These are phyloP conservation scores for Phania funesta DNA, from an alignment of 2,888 invertebrate genomes.

Conservation along the genomic window DNA sequence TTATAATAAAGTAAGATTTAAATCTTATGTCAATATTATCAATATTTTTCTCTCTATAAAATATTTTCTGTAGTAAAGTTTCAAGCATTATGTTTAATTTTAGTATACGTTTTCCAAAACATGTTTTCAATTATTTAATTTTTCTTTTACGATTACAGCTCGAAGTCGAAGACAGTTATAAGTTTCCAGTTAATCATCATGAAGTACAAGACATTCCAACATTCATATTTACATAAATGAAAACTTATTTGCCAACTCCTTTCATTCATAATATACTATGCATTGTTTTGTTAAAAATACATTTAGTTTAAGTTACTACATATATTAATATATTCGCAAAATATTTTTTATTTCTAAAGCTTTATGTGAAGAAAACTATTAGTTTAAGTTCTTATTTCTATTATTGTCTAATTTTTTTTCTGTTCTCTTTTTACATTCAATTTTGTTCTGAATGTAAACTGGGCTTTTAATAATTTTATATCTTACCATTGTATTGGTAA, in stretches of 20 bases:
- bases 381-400: too few relatives aligned
- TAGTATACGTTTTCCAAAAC: not conserved
- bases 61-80: too few relatives aligned
- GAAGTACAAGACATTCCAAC: not conserved
- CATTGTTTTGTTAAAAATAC: too few relatives aligned
- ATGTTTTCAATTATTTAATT: not conserved
- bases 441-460: not conserved
- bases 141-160: slow-evolving; percentile 42
- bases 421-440: not conserved
- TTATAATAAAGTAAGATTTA: too few relatives aligned
- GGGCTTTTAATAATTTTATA: not conserved
- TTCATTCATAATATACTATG: too few relatives aligned
- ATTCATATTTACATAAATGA: not conserved
- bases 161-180: slow-evolving; percentile 52
- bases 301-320: too few relatives aligned
- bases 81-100: not conserved
- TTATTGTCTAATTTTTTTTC: not conserved
- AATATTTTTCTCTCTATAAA: too few relatives aligned
- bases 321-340: too few relatives aligned
- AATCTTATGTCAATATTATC: too few relatives aligned
- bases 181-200: not conserved
- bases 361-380: too few relatives aligned
- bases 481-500: slow-evolving; percentile 39
- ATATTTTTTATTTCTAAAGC: too few relatives aligned
- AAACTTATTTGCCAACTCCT: too few relatives aligned